Conservation (phyloP, 2,797 vertebrate genomes). For the Myotis planiceps region DNA sequence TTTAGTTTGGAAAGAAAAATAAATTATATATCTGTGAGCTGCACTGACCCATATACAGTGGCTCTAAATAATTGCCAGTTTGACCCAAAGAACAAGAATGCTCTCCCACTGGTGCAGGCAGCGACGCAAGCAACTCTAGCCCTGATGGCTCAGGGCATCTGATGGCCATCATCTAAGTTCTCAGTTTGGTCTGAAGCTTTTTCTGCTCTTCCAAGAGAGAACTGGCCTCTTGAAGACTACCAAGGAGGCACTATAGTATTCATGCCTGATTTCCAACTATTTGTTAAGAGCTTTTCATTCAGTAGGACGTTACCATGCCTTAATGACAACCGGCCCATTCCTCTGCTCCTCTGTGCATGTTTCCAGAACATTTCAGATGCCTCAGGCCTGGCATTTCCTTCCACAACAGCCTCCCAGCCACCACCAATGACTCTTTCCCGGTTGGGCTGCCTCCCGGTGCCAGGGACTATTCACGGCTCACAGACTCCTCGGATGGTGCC, state of each 20-base stretch:
- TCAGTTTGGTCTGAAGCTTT: neutral
- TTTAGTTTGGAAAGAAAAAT: neutral
- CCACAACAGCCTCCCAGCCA: neutral
- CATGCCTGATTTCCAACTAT: neutral
- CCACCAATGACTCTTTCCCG: neutral
- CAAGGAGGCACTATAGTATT: neutral
- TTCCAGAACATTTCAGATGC: neutral
- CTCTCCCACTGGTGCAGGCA: neutral
- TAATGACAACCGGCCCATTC: neutral
- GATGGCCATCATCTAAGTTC: neutral
- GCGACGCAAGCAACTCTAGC: neutral
- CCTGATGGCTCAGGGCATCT: neutral
- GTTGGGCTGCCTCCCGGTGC: neutral
- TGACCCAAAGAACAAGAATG: neutral
- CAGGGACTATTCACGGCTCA: neutral
- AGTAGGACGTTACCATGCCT: neutral
- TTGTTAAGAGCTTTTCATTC: neutral
- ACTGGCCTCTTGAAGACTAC: neutral
- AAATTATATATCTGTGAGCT: neutral
- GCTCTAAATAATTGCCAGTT: neutral
- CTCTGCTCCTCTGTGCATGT: neutral
- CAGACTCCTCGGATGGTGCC: neutral
- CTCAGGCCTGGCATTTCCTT: neutral
- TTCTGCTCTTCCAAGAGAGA: neutral
- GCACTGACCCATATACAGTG: neutral